A percentile compares a stretch with the other conserved stretches of the same genome.
These are phyloP conservation scores for Ips typographus DNA, from an alignment of 1,140 invertebrate species.

Conservation along the genomic window DNA sequence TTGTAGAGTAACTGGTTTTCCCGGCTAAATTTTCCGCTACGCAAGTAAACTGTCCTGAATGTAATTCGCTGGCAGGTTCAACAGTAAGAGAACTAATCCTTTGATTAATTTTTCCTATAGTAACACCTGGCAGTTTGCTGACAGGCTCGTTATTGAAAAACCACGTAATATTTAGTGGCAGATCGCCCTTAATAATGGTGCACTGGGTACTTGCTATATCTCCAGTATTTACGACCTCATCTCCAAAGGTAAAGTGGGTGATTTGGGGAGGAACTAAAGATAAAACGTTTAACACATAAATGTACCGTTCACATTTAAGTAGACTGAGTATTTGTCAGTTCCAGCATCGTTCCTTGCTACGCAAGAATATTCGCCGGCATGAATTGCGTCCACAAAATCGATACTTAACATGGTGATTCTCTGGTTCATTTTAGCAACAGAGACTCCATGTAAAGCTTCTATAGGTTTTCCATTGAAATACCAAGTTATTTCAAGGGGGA, in stretches of 20 bases:
- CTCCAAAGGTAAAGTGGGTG: conserved; percentile 71
- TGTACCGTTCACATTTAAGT: conserved; percentile 38
- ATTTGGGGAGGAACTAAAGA: conserved; percentile 67
- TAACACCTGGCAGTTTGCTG: conserved; percentile 37
- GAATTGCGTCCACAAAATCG: conserved; percentile 57
- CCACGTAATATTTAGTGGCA: conserved; percentile 64
- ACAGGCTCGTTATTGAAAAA: conserved; percentile 37
- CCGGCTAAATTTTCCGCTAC: conserved; percentile 76
- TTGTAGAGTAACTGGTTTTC: conserved; percentile 27
- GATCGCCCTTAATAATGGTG: conserved; percentile 66
- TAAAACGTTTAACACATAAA: conserved; percentile 19
- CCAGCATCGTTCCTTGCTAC: conserved; percentile 70
- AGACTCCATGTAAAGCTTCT: conserved; percentile 49
- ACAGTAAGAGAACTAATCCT: conserved; percentile 62
- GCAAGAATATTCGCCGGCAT: conserved; percentile 66
- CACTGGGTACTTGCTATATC: conserved; percentile 66
- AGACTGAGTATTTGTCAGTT: conserved; percentile 21
- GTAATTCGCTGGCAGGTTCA: conserved; percentile 53
- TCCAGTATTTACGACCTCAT: conserved; percentile 67
- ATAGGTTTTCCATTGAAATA: conserved; percentile 42
- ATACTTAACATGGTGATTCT: conserved; percentile 62
- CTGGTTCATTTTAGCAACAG: conserved; percentile 55
- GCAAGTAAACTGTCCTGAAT: conserved; percentile 72
- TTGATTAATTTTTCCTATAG: conserved; percentile 54
- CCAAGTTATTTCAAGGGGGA: conserved; percentile 73